Percentiles rank a stretch among this genome's conserved stretches.
phyloP scores from a whole-genome alignment of 2,797 vertebrate species.

The Oreortyx pictus region DNA sequence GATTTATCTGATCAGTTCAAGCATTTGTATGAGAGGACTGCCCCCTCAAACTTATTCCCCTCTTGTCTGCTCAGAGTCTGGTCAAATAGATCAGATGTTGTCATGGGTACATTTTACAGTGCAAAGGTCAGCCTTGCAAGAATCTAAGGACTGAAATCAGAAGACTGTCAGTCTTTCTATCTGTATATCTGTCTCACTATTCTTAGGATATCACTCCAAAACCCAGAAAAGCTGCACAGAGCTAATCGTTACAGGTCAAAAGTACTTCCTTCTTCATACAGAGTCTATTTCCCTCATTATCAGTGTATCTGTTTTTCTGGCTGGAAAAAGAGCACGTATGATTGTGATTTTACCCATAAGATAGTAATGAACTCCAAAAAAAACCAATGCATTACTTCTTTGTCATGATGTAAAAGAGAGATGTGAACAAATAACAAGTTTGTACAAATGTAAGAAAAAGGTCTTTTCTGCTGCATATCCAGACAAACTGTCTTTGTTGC shows the following conservation, averaged over 20 bases:
- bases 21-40: not conserved
- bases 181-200: not conserved
- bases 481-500: not conserved
- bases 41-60: not conserved
- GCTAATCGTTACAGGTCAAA: not conserved
- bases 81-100: not conserved
- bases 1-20: not conserved
- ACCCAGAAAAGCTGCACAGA: not conserved
- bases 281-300: not conserved
- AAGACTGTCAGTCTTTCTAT: not conserved
- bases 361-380: not conserved
- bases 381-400: not conserved
- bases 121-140: not conserved
- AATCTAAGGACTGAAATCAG: not conserved
- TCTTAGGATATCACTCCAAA: not conserved
- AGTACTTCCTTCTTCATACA: not conserved
- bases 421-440: not conserved
- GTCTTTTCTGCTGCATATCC: not conserved
- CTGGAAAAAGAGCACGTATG: not conserved
- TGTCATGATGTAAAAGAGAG: not conserved
- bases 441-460: not conserved
- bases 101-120: not conserved
- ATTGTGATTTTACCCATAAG: not conserved
- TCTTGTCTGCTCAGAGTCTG: not conserved
- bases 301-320: not conserved